Evolutionary conservation across 2,888 invertebrate genomes (phyloP), one percentile per base, ranked within the genome.

Genomic region (Linnaemya vulpina): DNA sequence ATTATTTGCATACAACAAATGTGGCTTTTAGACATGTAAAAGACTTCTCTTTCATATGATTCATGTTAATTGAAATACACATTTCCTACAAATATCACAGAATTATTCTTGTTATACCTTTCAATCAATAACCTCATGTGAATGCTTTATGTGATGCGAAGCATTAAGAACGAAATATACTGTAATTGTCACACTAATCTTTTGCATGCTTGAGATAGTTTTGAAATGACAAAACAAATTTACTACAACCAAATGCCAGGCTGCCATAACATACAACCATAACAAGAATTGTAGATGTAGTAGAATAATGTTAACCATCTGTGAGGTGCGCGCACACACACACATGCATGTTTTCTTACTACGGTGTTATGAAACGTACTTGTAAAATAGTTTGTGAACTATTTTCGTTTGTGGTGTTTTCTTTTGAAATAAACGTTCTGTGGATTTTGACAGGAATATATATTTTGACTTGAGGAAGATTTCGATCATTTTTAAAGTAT

Each of bases 131-230:
- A 40, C 8, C 40, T 20, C 20, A 40, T 40, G 13, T 62, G 20
- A 38, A 40, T 63, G 10, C 7, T 30, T 5, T 8, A 10, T 65
- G 30, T 10, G 46, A 22, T 13, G 20, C 8, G 15, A 46, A 46
- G 13, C 63, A 43, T 20, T 40, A n/a, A 35, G 30, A 38, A 62
- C 20, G 40, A 62, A n/a, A 46, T 46, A 22, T 46, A 25, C 46
- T 65, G 25, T 65, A 25, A 46, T 65, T 65, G 65, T 65, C 65
- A 65, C 0, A 25, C 25, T 65, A 46, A 65, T 65, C 65, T 46
- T 46, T 25, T 46, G 46, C 46, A 25, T 30, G 65, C 25, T 43
- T 30, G 46, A 46, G 46, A 25, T 65, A n/a, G 25, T 25, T 20
- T 38, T 62, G 4, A 65, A 46, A 25, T 43, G 40, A 43, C 63